Evolutionary conservation across 2,113 vertebrate genomes (phyloP), one percentile per base, ranked within the genome.

Genomic region (Trematocara variabile): DNA sequence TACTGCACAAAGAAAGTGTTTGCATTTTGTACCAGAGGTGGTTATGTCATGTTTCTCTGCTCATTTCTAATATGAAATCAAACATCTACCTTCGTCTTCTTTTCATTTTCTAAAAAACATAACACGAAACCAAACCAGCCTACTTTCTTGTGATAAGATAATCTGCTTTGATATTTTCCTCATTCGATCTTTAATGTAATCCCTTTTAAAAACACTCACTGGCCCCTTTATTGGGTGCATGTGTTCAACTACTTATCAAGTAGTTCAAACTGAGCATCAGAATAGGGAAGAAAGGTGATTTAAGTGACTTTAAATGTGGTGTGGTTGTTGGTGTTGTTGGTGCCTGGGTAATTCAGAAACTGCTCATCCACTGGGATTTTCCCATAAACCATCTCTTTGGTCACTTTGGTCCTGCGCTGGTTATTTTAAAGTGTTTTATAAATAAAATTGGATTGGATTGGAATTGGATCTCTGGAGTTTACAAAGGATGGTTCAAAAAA

Each of bases 91-190:
- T 70, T 41, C 1, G 12, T 44, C 63, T 70, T 70, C 0, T 70
- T 2, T 70, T 1, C 4, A 3, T 70, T 70, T 70, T 22, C 3
- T 70, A 37, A 44, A 68, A 60, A 63, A 25, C 37, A 68, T 22
- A 6, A 14, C 12, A 44, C 2, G 0, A 70, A 70, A 41, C 10
- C 63, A 70, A 68, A 41, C 0, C 63, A 14, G 7, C 11, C 11
- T 22, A 2, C 37, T 41, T 68, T 39, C 63, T 68, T 39, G n/a
- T 41, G 11, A 68, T 68, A 3, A 68, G 0, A 22, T 68, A 22
- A 68, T 68, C 63, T 39, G 2, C 1, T 22, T 41, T 68, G n/a
- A 41, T 68, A 68, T 41, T 25, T 70, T 44, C 11, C 37, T 8
- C 63, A 68, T 25, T 41, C 63, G 13, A 22, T 68, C 63, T 41